A percentile compares a stretch with the other conserved stretches of the same genome.
phyloP scores from a whole-genome alignment of 2,888 invertebrate species.

The Macaria liturata region DNA sequence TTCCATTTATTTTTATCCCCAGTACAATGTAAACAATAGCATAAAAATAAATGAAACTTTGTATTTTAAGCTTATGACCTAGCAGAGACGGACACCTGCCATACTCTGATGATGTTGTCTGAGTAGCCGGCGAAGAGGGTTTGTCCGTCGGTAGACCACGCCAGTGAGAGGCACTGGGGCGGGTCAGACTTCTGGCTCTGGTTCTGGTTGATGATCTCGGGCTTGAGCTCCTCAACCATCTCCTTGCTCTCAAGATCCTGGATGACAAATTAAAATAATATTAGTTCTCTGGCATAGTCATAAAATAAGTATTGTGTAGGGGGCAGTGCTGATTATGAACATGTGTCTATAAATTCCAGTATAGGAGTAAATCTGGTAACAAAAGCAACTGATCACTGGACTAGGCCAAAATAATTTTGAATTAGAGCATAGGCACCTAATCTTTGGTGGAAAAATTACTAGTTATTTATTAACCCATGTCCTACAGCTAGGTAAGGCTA shows the following conservation, averaged over 20 bases:
- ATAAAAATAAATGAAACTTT: conserved; percentile 79
- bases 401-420: too few relatives aligned
- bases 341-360: too few relatives aligned
- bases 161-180: conserved; percentile 97
- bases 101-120: conserved; percentile 98
- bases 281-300: too few relatives aligned
- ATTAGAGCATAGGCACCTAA: too few relatives aligned
- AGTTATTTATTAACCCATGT: too few relatives aligned
- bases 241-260: conserved; percentile 99
- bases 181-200: conserved; percentile 93
- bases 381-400: too few relatives aligned
- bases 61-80: conserved; percentile 80
- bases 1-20: conserved; percentile 81
- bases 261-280: conserved; percentile 1
- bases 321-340: too few relatives aligned
- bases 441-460: too few relatives aligned
- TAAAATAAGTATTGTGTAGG: too few relatives aligned
- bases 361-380: too few relatives aligned
- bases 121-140: conserved; percentile 99
- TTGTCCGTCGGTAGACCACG: conserved; percentile 99
- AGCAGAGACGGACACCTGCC: conserved; percentile 97
- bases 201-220: conserved; percentile 93
- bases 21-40: conserved; percentile 42
- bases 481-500: too few relatives aligned
- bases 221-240: conserved; percentile 98